Conservation (phyloP, 2,797 vertebrate genomes). For the Acipenser oxyrinchus region DNA sequence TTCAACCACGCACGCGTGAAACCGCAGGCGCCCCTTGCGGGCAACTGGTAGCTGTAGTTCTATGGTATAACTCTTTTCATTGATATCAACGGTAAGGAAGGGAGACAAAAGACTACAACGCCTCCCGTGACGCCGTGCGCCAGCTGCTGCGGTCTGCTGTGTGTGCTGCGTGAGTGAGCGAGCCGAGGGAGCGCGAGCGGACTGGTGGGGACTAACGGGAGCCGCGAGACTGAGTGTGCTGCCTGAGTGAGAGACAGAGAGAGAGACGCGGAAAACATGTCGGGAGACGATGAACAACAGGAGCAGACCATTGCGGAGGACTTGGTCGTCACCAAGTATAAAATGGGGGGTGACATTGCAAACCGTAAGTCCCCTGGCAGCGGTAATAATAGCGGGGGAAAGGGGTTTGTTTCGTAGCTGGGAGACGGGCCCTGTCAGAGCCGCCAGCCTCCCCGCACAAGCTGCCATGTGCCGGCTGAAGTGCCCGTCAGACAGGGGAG, state of each 20-base stretch:
- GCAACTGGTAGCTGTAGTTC: background rate
- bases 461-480: conserved; percentile 49
- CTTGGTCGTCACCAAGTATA: conserved; percentile 94
- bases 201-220: too few relatives aligned
- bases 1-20: background rate
- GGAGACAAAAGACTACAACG: conserved; percentile 29
- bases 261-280: conserved; percentile 67
- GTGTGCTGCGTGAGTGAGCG: conserved; percentile 5
- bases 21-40: background rate
- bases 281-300: conserved; percentile 85
- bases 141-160: conserved; percentile 17
- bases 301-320: conserved; percentile 94
- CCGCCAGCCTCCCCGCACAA: conserved; percentile 13
- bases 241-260: conserved; percentile 9
- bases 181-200: background rate
- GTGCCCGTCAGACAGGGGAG: too few relatives aligned
- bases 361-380: conserved; percentile 69
- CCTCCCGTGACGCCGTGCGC: conserved; percentile 6
- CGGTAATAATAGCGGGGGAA: conserved; percentile 11
- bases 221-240: too few relatives aligned
- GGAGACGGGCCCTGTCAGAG: conserved; percentile 14
- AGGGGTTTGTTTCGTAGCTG: background rate
- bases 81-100: conserved; percentile 13
- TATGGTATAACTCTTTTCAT: background rate
- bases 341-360: conserved; percentile 91